These are phyloP conservation scores for Stegodyphus dumicola DNA, from an alignment of 1,140 invertebrate genomes.

Conservation along the genomic window DNA sequence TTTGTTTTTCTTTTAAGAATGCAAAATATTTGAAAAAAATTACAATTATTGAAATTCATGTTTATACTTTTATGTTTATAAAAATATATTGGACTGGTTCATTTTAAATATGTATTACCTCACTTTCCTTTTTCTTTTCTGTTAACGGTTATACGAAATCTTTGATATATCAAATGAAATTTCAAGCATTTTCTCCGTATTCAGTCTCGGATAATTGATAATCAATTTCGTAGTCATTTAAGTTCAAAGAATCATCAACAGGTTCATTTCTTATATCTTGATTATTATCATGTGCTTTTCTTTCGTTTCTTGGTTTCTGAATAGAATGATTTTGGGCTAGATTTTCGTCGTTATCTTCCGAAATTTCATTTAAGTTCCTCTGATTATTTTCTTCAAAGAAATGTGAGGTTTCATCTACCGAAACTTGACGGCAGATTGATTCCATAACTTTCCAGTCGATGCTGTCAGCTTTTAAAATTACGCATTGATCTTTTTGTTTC, in stretches of 20 bases:
- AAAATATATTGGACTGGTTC: no score
- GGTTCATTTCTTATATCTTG: constrained; percentile 62
- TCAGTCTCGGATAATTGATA: constrained; percentile 45
- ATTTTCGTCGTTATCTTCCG: constrained; percentile 7
- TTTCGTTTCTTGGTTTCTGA: constrained; percentile 35
- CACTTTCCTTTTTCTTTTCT: no score
- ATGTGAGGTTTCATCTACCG: background rate
- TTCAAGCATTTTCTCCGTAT: constrained; percentile 2
- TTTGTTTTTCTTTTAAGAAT: no score
- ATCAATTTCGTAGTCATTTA: constrained; percentile 43
- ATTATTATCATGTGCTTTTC: constrained; percentile 64
- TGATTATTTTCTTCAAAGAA: background rate
- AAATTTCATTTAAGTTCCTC: background rate
- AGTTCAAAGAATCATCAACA: background rate
- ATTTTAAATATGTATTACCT: no score
- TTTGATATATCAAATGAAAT: background rate
- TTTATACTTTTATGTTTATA: no score
- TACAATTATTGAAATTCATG: no score
- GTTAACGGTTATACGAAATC: no score
- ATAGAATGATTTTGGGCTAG: constrained; percentile 65
- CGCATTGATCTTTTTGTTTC: constrained; percentile 15
- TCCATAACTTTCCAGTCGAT: constrained; percentile 17
- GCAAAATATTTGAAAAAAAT: no score
- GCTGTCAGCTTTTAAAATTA: constrained; percentile 7
- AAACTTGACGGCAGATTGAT: constrained; percentile 16